These are phyloP conservation scores for Subacronicta megacephala DNA, from an alignment of 2,888 invertebrate genomes.

Conservation along the genomic window DNA sequence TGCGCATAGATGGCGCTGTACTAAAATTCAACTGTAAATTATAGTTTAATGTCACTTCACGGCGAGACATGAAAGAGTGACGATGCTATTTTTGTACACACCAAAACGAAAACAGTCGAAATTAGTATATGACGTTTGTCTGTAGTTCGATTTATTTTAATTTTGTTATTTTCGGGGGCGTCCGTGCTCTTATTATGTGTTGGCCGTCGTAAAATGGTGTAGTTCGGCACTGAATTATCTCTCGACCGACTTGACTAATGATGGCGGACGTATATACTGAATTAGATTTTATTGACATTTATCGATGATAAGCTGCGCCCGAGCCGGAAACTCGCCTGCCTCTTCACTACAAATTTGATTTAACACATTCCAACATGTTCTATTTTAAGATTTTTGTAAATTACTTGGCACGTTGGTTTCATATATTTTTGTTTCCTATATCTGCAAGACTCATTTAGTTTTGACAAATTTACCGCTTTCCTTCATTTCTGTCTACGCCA, in stretches of 20 bases:
- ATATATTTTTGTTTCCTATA: constrained; percentile 6
- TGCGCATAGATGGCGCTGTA: constrained; percentile 83
- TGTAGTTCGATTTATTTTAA: constrained; percentile 90
- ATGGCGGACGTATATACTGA: constrained; percentile 68
- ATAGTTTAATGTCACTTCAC: constrained; percentile 86
- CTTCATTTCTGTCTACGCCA: constrained; percentile 11
- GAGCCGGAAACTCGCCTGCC: constrained; percentile 42
- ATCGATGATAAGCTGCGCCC: constrained; percentile 70
- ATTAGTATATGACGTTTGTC: constrained; percentile 90
- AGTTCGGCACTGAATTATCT: constrained; percentile 84
- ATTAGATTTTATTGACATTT: constrained; percentile 75
- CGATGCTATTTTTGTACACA: constrained; percentile 86
- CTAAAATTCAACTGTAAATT: constrained; percentile 81
- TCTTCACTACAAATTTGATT: constrained; percentile 17
- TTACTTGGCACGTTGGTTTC: background rate
- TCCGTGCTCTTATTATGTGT: constrained; percentile 81
- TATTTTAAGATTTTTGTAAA: constrained; percentile 6
- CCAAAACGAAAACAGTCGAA: constrained; percentile 89
- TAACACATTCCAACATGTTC: constrained; percentile 14
- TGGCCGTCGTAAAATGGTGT: constrained; percentile 72
- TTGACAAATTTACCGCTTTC: constrained; percentile 29
- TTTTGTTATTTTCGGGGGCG: constrained; percentile 87
- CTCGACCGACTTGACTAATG: constrained; percentile 79
- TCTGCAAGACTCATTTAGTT: constrained; percentile 13
- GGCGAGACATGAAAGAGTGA: constrained; percentile 87